Evolutionary conservation across 2,888 invertebrate genomes (phyloP), one percentile per base, ranked within the genome.

Genomic region (Microplitis manilae): DNA sequence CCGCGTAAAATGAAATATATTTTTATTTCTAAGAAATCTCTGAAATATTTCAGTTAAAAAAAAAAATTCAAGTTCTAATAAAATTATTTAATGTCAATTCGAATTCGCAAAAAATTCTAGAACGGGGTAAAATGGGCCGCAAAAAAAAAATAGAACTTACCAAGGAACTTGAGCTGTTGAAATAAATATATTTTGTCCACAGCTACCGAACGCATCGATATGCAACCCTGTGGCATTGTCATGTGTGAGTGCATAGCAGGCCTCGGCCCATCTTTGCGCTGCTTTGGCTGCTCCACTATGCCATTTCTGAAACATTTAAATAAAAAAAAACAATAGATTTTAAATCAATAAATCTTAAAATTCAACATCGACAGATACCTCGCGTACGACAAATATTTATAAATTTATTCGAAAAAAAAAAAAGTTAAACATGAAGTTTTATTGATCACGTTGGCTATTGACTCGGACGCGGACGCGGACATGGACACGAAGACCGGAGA

Each of bases 171-270:
- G 94, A 81, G 94, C 94, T 1, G 94, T 93, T n/a, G 95, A 92
- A 39, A 95, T 94, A 87, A 96, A 96, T 78, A 96, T 94, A 89
- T 96, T 96, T 89, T 96, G 96, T 1, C 96, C 96, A 86, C 96
- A 96, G 40, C 93, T 90, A 41, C 96, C 96, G 81, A 94, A 93
- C 78, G 92, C 90, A 15, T 94, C 92, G 41, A 94, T 92, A 78
- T 92, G 92, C 78, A 94, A 92, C 77, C 95, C 95, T 30, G 91
- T 91, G 0, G 92, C 91, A 83, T 93, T 92, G 85, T 95, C 95
- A 87, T 96, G 96, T 60, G 92, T 91, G 41, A 96, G 90, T 83
- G 94, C 93, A 82, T 92, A 90, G 85, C 96, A 96, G 81, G 92
- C 90, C 77, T 94, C 93, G 0, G 96, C 94, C 93, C 96, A 96